Conservation (phyloP, 1,140 invertebrate genomes). For the Dendrolimus kikuchii region DNA sequence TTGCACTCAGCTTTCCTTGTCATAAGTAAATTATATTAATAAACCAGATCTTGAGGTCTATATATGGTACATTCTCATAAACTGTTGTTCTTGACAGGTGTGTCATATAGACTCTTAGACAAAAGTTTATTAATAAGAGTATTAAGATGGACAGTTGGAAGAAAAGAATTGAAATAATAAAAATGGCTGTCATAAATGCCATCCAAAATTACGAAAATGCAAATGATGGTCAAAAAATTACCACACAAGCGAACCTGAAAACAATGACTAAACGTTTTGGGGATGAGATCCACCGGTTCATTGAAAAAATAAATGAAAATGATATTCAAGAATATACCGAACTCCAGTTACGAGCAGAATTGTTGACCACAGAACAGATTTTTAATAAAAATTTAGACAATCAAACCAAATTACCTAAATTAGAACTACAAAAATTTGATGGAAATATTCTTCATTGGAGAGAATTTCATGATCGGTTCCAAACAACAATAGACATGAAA, state of each 20-base stretch:
- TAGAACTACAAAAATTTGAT: not conserved
- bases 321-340: not conserved
- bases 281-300: not conserved
- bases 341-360: not conserved
- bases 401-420: not conserved
- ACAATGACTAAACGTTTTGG: not conserved
- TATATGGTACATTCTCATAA: too few relatives aligned
- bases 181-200: not conserved
- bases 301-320: not conserved
- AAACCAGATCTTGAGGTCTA: too few relatives aligned
- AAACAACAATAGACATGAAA: not conserved
- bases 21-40: too few relatives aligned
- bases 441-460: not conserved
- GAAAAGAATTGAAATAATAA: not conserved
- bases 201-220: not conserved
- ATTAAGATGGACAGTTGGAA: slow-evolving; percentile 2
- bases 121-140: too few relatives aligned
- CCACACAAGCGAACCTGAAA: not conserved
- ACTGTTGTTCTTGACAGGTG: too few relatives aligned
- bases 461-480: not conserved
- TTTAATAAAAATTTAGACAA: not conserved
- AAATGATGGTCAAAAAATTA: not conserved
- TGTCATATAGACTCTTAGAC: too few relatives aligned
- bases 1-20: too few relatives aligned
- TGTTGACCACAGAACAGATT: not conserved